Conservation (phyloP, 2,888 invertebrate species). For the Pseudolycoriella hygida region DNA sequence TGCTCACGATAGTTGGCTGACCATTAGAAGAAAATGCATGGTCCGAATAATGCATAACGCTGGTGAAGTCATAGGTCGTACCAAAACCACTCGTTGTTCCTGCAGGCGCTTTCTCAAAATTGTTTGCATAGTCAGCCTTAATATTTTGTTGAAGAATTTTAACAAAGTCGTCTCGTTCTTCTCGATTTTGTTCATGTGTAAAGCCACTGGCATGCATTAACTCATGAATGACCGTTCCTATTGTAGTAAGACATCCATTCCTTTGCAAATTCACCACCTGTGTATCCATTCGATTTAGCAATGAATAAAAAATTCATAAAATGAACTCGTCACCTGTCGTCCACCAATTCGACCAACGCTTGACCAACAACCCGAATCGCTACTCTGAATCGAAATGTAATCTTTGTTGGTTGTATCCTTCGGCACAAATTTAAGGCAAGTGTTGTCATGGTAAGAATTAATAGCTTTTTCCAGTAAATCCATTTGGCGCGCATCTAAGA, state of each 20-base stretch:
- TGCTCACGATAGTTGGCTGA: conserved; percentile 43
- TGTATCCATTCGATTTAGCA: conserved; percentile 13
- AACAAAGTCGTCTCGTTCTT: conserved; percentile 47
- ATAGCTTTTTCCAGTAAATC: conserved; percentile 44
- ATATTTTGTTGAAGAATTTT: conserved; percentile 9
- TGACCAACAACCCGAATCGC: conserved; percentile 55
- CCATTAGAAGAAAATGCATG: conserved; percentile 49
- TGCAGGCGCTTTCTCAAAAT: conserved; percentile 44
- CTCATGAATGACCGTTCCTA: conserved; percentile 56
- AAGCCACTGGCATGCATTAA: conserved; percentile 51
- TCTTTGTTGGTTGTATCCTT: conserved; percentile 34
- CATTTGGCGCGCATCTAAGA: conserved; percentile 25
- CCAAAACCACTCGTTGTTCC: conserved; percentile 37
- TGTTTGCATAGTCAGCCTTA: conserved; percentile 37
- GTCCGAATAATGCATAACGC: conserved; percentile 58
- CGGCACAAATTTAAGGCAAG: conserved; percentile 48
- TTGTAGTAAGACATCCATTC: conserved; percentile 45
- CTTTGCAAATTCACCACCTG: conserved; percentile 49
- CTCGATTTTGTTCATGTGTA: conserved; percentile 57
- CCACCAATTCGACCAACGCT: conserved; percentile 46
- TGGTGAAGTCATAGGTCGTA: conserved; percentile 49
- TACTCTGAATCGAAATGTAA: conserved; percentile 43
- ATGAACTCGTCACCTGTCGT: no score
- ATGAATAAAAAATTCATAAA: conserved; percentile 5
- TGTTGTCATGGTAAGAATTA: conserved; percentile 48